Conservation (phyloP, 2,113 vertebrate genomes). For the Zapornia atra region DNA sequence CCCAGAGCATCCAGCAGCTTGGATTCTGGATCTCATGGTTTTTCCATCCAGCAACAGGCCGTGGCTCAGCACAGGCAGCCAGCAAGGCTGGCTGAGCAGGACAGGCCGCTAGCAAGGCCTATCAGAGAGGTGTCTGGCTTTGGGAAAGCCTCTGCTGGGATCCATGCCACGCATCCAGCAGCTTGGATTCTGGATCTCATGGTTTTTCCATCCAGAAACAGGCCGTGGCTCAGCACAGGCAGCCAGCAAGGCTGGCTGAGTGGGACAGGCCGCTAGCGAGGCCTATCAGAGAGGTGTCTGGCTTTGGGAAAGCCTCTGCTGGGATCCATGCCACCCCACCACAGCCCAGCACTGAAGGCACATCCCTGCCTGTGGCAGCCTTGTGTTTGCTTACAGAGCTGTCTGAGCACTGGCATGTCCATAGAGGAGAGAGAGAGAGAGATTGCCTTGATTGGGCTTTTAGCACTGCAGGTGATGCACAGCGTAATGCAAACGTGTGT, state of each 20-base stretch:
- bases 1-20: not conserved
- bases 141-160: not conserved
- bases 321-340: not conserved
- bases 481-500: slow-evolving; percentile 1
- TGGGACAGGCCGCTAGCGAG: not conserved
- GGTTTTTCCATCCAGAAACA: not conserved
- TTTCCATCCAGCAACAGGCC: not conserved
- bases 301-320: not conserved
- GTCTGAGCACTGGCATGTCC: not conserved
- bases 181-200: not conserved
- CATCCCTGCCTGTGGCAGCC: not conserved
- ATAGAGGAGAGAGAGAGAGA: not conserved
- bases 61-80: not conserved
- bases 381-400: not conserved
- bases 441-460: not conserved
- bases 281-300: not conserved
- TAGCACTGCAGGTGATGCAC: slow-evolving; percentile 47
- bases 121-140: not conserved
- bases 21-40: not conserved
- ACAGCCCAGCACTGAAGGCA: rapidly evolving
- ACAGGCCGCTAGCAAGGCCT: not conserved
- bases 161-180: not conserved
- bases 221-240: not conserved
- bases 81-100: rapidly evolving
- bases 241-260: not conserved